These are phyloP conservation scores for Rhombomys opimus DNA, from an alignment of 2,113 vertebrate genomes.

Conservation along the genomic window DNA sequence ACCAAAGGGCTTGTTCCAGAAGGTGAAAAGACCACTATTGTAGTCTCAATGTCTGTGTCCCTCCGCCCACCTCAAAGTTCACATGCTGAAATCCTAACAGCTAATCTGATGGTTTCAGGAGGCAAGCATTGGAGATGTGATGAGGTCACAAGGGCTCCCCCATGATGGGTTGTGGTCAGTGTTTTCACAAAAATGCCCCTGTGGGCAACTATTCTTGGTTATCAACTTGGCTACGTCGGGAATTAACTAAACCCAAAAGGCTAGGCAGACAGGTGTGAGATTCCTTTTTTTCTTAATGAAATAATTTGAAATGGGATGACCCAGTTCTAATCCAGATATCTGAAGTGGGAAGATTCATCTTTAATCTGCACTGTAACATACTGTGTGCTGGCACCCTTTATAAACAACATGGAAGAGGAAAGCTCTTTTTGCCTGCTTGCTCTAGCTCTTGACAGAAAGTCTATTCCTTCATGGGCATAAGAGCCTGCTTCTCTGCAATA, in stretches of 20 bases:
- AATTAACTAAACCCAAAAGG: neutral
- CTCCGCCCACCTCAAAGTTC: neutral
- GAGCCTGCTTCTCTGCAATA: neutral
- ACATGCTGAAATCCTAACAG: neutral
- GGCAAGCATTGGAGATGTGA: too few species aligned
- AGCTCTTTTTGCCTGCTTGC: neutral
- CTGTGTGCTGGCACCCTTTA: neutral
- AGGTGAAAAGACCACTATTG: neutral
- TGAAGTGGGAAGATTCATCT: neutral
- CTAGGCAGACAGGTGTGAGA: neutral
- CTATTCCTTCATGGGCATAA: neutral
- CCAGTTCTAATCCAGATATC: neutral
- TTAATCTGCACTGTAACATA: neutral
- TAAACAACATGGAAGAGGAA: neutral
- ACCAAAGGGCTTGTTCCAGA: neutral
- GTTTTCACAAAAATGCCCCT: neutral
- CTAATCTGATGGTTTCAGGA: neutral
- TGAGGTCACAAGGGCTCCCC: neutral
- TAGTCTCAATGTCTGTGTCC: neutral
- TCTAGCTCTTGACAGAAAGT: neutral
- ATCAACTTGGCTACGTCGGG: neutral
- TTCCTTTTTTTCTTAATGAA: neutral
- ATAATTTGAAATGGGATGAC: neutral
- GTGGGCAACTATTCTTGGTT: neutral
- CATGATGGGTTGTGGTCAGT: neutral